These are phyloP conservation scores for Triops cancriformis DNA, from an alignment of 1,140 invertebrate genomes.

Conservation along the genomic window DNA sequence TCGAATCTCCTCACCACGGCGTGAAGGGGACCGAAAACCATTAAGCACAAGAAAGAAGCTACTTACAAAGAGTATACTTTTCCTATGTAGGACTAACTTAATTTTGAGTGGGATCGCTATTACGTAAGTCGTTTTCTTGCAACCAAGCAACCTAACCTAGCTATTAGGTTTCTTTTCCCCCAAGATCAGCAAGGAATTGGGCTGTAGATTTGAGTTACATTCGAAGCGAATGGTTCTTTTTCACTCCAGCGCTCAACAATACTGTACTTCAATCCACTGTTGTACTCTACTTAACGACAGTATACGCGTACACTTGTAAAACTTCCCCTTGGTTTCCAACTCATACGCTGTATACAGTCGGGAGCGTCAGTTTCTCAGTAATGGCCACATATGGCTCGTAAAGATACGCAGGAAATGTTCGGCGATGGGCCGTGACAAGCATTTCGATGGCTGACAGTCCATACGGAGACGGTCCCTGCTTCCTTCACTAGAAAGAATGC, in stretches of 20 bases:
- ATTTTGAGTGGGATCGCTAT: background rate
- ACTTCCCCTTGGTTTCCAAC: background rate
- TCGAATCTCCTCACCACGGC: no score
- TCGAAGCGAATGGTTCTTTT: background rate
- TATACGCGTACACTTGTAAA: background rate
- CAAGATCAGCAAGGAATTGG: background rate
- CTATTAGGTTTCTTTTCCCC: background rate
- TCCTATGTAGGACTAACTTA: background rate
- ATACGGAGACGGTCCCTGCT: background rate
- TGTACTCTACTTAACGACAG: background rate
- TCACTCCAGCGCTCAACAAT: no score
- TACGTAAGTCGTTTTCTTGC: background rate
- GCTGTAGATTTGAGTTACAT: background rate
- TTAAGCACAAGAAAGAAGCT: background rate
- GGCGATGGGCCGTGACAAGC: background rate
- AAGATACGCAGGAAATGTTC: constrained; percentile 6
- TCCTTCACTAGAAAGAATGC: background rate
- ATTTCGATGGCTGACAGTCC: background rate
- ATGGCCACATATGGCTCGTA: constrained; percentile 13
- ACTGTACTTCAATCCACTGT: no score
- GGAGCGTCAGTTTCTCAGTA: background rate
- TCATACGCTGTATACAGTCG: background rate
- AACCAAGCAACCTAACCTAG: background rate
- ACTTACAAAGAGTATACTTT: no score
- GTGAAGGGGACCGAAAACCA: background rate